A percentile compares a stretch with the other conserved stretches of the same genome.
phyloP scores from a whole-genome alignment of 2,113 vertebrate genomes.

The Ptyas mucosa region DNA sequence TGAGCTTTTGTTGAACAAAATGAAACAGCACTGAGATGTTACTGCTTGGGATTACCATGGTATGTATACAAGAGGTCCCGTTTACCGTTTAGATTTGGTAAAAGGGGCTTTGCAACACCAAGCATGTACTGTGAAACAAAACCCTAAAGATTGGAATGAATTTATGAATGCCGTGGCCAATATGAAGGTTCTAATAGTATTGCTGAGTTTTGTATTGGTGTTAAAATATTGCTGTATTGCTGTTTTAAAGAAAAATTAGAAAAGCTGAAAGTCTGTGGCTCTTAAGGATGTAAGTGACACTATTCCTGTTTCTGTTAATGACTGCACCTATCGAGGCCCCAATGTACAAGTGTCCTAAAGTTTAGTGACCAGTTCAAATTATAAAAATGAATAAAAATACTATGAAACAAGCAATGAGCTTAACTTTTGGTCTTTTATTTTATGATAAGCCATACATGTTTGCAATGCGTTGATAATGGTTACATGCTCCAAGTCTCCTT shows the following conservation, averaged over 20 bases:
- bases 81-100: not conserved
- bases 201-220: not conserved
- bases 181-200: not conserved
- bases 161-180: not conserved
- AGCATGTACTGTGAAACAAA: not conserved
- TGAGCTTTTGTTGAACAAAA: not conserved
- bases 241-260: not conserved
- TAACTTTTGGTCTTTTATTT: not conserved
- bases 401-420: not conserved
- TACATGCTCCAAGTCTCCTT: not conserved
- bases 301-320: not conserved
- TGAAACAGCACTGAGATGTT: not conserved
- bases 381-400: not conserved
- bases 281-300: not conserved
- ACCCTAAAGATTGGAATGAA: not conserved
- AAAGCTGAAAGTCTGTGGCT: not conserved
- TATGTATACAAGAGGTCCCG: not conserved
- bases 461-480: not conserved
- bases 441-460: not conserved
- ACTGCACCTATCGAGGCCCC: not conserved
- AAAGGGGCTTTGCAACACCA: not conserved
- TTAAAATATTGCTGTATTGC: not conserved
- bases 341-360: not conserved
- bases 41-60: not conserved
- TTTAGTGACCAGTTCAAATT: not conserved